Evolutionary conservation across 1,140 invertebrate genomes (phyloP).

Genomic region (Meloidogyne hapla): DNA sequence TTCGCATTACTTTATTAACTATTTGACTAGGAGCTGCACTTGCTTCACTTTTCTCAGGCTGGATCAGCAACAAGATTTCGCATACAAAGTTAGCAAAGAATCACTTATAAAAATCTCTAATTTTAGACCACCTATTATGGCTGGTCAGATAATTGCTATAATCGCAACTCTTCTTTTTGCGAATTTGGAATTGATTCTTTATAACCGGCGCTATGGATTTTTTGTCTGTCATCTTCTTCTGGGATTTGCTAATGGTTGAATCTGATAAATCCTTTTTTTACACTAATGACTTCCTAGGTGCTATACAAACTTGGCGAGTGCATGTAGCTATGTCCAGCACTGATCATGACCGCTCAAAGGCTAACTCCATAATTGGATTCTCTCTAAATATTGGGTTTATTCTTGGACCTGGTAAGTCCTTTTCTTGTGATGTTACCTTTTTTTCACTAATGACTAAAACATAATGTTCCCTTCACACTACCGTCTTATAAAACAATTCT

Average conservation of each 20-base stretch:
- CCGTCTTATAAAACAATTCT: not conserved
- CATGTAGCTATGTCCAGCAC: constrained; percentile 14
- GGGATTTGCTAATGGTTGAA: not conserved
- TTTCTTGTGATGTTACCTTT: too few species aligned
- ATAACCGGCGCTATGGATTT: constrained; percentile 17
- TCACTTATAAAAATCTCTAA: not conserved
- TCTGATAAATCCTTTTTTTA: too few species aligned
- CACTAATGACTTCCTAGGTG: too few species aligned
- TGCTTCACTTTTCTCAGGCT: constrained; percentile 12
- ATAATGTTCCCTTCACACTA: too few species aligned
- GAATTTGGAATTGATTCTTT: constrained; percentile 9
- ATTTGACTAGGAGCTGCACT: not conserved
- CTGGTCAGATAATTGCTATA: not conserved
- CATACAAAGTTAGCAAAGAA: constrained; percentile 16
- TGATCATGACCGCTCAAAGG: constrained; percentile 22
- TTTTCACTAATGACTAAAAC: too few species aligned
- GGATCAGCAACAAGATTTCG: constrained; percentile 20
- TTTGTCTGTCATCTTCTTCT: not conserved
- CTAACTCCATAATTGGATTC: constrained; percentile 30
- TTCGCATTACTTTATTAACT: not conserved
- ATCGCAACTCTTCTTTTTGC: constrained; percentile 5
- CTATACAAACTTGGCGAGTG: not conserved
- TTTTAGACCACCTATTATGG: constrained; percentile 20
- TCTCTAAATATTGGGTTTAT: constrained; percentile 47
- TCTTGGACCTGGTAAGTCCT: constrained; percentile 40